A percentile compares a stretch with the other conserved stretches of the same genome.
phyloP scores from a whole-genome alignment of 2,113 vertebrate species.

The Melanostigma gelatinosum region DNA sequence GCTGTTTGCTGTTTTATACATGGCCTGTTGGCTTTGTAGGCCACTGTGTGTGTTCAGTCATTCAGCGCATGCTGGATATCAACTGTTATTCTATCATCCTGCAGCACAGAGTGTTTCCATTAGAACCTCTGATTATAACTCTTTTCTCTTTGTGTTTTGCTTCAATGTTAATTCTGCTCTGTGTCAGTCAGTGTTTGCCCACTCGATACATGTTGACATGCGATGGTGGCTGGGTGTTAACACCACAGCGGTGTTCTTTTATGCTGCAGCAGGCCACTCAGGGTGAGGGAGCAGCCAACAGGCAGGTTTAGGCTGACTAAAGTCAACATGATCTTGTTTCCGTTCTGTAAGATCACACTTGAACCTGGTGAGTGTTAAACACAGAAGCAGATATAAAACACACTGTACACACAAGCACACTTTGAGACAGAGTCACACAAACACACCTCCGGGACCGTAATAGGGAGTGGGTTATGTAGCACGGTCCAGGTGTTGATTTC shows the following conservation, averaged over 20 bases:
- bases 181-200: neutral
- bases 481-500: neutral
- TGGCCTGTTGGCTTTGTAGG: neutral
- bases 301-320: neutral
- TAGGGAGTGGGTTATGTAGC: neutral
- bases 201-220: neutral
- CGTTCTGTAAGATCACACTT: neutral
- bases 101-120: neutral
- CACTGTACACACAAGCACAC: neutral
- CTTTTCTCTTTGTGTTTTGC: neutral
- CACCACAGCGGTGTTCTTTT: neutral
- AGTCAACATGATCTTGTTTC: slow-evolving; percentile 37
- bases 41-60: neutral
- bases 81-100: neutral
- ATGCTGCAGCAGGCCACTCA: neutral
- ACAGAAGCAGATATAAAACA: neutral
- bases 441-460: neutral
- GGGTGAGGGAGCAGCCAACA: slow-evolving; percentile 25
- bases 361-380: neutral
- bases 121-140: no score
- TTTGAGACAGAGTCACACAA: neutral
- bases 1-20: neutral
- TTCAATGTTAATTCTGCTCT: neutral
- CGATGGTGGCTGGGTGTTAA: neutral
- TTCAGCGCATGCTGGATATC: neutral